Evolutionary conservation across 2,113 vertebrate species (phyloP).

Genomic region (Andinoacara biseriatus): DNA sequence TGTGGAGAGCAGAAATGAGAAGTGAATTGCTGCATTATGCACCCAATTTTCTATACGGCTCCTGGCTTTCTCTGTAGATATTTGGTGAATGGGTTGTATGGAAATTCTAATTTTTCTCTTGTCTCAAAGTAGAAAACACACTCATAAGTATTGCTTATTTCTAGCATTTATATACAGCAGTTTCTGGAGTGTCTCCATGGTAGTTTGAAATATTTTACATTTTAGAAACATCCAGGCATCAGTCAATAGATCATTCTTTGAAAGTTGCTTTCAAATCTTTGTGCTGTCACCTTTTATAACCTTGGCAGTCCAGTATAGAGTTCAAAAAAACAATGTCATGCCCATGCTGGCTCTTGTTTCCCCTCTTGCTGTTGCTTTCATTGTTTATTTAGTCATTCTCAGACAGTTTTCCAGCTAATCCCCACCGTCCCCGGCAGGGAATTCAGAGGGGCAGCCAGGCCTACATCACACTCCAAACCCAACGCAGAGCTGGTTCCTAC

Average conservation of each 20-base stretch:
- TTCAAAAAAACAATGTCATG: conserved; percentile 45
- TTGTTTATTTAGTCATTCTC: conserved; percentile 68
- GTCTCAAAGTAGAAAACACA: conserved; percentile 25
- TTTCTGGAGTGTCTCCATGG: neutral
- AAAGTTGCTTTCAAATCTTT: conserved; percentile 17
- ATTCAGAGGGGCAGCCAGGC: conserved; percentile 52
- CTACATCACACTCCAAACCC: conserved; percentile 50
- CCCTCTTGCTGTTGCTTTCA: conserved; percentile 51
- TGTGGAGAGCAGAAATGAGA: conserved; percentile 63
- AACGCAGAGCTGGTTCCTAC: conserved; percentile 36
- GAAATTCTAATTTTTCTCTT: conserved; percentile 36
- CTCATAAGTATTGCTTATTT: neutral
- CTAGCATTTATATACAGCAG: neutral
- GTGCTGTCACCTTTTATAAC: conserved; percentile 45
- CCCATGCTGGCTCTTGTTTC: conserved; percentile 42
- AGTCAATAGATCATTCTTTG: neutral
- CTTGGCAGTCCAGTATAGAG: conserved; percentile 20
- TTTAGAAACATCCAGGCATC: neutral
- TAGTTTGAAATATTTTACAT: neutral
- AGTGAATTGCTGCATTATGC: conserved; percentile 66
- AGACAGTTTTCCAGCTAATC: conserved; percentile 62
- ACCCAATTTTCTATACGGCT: conserved; percentile 57
- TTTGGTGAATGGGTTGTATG: conserved; percentile 39
- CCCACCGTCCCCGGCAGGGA: conserved; percentile 56
- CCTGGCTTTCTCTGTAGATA: conserved; percentile 41